Evolutionary conservation across 64 coral and sea anemone genomes (phyloP).

Genomic region (Montipora sp.): DNA sequence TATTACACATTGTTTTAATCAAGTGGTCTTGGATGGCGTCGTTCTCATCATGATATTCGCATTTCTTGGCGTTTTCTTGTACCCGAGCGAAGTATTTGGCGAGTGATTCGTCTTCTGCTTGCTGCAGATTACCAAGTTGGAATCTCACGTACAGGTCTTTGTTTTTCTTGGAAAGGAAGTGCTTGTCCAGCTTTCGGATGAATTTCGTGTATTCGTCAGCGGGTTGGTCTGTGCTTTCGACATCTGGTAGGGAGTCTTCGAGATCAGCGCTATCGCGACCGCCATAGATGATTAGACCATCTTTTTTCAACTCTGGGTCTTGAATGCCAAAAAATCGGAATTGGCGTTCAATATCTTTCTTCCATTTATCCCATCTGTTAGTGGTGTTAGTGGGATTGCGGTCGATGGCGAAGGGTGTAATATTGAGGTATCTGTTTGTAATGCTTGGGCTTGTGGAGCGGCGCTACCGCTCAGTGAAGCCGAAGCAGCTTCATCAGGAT

Average conservation of each 20-base stretch:
- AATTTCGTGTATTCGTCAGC: slow-evolving; percentile 48
- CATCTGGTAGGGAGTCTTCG: slow-evolving; percentile 73
- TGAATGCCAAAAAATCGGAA: slow-evolving; percentile 67
- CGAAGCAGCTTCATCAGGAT: no score
- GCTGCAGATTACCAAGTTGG: no score
- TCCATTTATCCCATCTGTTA: background rate
- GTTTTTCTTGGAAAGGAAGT: no score
- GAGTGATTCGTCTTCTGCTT: no score
- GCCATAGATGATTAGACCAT: slow-evolving; percentile 71
- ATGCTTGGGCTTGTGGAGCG: background rate
- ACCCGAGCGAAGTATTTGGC: no score
- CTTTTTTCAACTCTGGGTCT: slow-evolving; percentile 52
- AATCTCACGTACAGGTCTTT: no score
- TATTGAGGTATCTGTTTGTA: slow-evolving; percentile 59
- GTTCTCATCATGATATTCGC: no score
- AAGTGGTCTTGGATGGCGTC: no score
- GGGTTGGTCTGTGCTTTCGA: slow-evolving; percentile 2
- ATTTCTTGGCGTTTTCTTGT: no score
- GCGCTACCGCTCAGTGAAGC: no score
- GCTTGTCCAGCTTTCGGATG: no score
- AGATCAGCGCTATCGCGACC: slow-evolving; percentile 52
- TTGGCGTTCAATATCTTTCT: slow-evolving; percentile 50
- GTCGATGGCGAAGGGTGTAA: slow-evolving; percentile 64
- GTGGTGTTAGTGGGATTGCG: slow-evolving; percentile 46
- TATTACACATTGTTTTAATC: no score